Percentiles rank a stretch among this genome's conserved stretches.
Evolutionary conservation across 2,888 invertebrate genomes (phyloP).

Genomic region (Ischnus inquisitorius): DNA sequence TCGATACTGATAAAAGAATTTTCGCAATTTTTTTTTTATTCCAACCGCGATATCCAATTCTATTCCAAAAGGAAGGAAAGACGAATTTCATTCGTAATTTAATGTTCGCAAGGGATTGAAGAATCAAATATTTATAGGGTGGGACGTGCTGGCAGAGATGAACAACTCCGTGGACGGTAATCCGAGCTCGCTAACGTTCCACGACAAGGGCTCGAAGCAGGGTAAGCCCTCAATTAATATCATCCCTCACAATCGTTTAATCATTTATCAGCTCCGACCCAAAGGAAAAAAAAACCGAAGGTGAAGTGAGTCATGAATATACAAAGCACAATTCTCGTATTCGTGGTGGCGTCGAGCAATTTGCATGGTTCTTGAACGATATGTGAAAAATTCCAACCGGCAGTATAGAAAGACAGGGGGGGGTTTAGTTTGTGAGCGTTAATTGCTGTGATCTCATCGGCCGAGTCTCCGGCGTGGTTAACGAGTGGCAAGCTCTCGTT

Average conservation of each 20-base stretch:
- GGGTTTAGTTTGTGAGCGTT: constrained; percentile 32
- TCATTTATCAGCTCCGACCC: neutral
- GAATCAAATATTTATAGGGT: constrained; percentile 79
- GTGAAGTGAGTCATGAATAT: constrained; percentile 20
- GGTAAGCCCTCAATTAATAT: constrained; percentile 73
- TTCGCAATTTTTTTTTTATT: neutral
- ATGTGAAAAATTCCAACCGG: constrained; percentile 13
- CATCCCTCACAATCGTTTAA: neutral
- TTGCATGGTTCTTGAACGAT: constrained; percentile 4
- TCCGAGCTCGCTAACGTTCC: constrained; percentile 89
- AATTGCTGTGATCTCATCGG: constrained; percentile 52
- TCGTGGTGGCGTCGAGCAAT: constrained; percentile 13
- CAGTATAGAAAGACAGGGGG: constrained; percentile 19
- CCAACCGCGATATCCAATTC: neutral
- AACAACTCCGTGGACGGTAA: constrained; percentile 89
- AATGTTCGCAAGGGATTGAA: constrained; percentile 7
- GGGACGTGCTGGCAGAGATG: constrained; percentile 86
- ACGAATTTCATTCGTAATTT: neutral
- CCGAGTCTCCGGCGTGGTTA: constrained; percentile 35
- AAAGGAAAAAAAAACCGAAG: neutral
- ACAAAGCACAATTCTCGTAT: neutral
- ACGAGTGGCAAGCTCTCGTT: constrained; percentile 28
- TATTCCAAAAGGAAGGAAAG: neutral
- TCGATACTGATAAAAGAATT: neutral
- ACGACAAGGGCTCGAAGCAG: constrained; percentile 82